Evolutionary conservation across 2,888 invertebrate species (phyloP), one percentile per base, ranked within the genome.

Genomic region (Agrilus mali): DNA sequence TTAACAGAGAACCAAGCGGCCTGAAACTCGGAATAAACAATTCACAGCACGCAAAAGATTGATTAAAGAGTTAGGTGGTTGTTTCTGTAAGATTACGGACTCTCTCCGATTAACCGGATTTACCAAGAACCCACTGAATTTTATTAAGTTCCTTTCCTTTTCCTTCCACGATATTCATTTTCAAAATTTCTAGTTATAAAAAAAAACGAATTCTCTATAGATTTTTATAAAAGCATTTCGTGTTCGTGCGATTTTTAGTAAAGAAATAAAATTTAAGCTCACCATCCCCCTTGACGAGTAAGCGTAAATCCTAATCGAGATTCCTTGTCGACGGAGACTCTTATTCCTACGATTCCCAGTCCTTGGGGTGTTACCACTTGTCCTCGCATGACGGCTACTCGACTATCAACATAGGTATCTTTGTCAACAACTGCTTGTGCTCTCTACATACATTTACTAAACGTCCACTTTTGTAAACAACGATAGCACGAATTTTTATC

Each of bases 301-400:
- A 93, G 76, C 5, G 97, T 97, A 73, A 95, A 95, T 55, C 97
- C 97, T 70, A 95, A 92, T 55, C 89, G 78, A 38, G 93, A 86
- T 68, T 95, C 92, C 51, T 82, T 78, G 71, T 92, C 90, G 58
- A 97, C 93, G 50, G 92, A 90, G 46, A 99, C 95, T 55, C 96
- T 79, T 64, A 98, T 95, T 63, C 97, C 97, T 65, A 93, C 86
- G 71, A 99, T 86, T 54, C 96, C 94, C 55, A 93, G 81, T 51
- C 94, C 93, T 71, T 94, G 93, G 47, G 86, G 83, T 49, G 92
- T 87, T 55, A 94, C 82, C 62, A 98, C 95, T 72, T 90, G 88
- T 55, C 98, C 98, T 63, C 97, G 82, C 80, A 98, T 93, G 67
- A 98, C 96, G 61, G 97, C 93, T 60, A 94, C 96, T 67, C 96